Evolutionary conservation across 2,113 vertebrate genomes (phyloP).

Genomic region (Heterochromis multidens): DNA sequence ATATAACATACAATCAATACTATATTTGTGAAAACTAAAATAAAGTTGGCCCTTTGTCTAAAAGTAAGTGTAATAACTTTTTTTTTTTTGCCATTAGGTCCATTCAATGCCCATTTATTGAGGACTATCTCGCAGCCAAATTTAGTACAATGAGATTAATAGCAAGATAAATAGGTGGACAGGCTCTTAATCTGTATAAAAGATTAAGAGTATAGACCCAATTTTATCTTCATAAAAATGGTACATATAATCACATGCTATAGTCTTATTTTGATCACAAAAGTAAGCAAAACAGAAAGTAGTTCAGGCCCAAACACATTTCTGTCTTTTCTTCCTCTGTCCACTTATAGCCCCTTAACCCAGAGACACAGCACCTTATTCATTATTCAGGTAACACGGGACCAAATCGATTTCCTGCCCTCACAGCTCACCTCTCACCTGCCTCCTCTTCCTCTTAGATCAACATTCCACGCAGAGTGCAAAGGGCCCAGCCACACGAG

Average conservation of each 20-base stretch:
- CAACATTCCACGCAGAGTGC: slow-evolving; percentile 64
- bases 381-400: slow-evolving; percentile 69
- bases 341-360: slow-evolving; percentile 19
- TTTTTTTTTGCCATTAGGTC: background rate
- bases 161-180: background rate
- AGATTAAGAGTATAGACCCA: background rate
- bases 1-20: background rate
- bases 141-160: background rate
- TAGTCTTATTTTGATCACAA: background rate
- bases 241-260: background rate
- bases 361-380: slow-evolving; percentile 56
- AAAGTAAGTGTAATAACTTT: background rate
- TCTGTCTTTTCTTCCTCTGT: background rate
- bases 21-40: background rate
- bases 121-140: background rate
- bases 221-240: background rate
- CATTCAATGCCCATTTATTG: background rate
- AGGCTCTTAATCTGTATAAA: background rate
- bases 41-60: background rate
- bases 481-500: slow-evolving; percentile 57
- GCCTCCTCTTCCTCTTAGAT: slow-evolving; percentile 53
- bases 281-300: background rate
- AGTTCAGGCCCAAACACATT: background rate
- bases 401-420: slow-evolving; percentile 68
- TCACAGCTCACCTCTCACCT: slow-evolving; percentile 57